A percentile compares a stretch with the other conserved stretches of the same genome.
Conservation (phyloP, 2,113 vertebrate genomes). For the Hippocampus comes region DNA sequence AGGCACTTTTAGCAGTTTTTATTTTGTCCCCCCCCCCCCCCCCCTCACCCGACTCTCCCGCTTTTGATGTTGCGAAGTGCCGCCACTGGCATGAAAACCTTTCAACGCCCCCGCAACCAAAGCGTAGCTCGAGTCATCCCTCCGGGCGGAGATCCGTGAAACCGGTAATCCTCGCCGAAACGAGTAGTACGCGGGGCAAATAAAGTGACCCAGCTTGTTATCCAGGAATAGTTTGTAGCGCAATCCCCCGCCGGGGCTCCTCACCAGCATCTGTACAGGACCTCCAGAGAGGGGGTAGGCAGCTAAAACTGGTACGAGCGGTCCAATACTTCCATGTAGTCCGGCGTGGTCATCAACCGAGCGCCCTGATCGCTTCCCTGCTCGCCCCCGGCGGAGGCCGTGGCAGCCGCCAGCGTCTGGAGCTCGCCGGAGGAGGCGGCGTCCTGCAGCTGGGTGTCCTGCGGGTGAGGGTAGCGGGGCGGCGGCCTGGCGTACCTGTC, state of each 20-base stretch:
- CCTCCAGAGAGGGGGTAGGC: conserved; percentile 30
- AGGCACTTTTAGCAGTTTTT: conserved; percentile 84
- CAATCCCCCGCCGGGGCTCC: conserved; percentile 55
- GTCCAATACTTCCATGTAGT: conserved; percentile 98
- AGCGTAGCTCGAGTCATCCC: conserved; percentile 55
- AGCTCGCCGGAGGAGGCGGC: conserved; percentile 74
- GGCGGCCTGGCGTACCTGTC: conserved; percentile 78
- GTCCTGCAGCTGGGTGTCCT: conserved; percentile 73
- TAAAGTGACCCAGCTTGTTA: conserved; percentile 57
- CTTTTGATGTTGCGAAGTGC: conserved; percentile 29
- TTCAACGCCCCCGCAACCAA: background rate
- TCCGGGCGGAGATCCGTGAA: conserved; percentile 53
- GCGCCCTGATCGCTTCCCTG: conserved; percentile 81
- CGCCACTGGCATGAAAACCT: background rate
- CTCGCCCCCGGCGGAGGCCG: conserved; percentile 80
- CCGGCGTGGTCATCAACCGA: conserved; percentile 93
- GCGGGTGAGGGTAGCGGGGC: conserved; percentile 87
- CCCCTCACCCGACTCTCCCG: conserved; percentile 24
- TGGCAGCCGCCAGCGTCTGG: conserved; percentile 76
- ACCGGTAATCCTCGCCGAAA: conserved; percentile 51
- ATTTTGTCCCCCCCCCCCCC: conserved; percentile 12
- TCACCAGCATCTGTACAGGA: conserved; percentile 57
- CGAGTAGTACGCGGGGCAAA: conserved; percentile 34
- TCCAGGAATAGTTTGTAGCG: conserved; percentile 59
- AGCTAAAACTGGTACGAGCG: conserved; percentile 93